Base-by-base conservation (phyloP, 2,888 invertebrate genomes). In the Eupelmus urozonus region DNA sequence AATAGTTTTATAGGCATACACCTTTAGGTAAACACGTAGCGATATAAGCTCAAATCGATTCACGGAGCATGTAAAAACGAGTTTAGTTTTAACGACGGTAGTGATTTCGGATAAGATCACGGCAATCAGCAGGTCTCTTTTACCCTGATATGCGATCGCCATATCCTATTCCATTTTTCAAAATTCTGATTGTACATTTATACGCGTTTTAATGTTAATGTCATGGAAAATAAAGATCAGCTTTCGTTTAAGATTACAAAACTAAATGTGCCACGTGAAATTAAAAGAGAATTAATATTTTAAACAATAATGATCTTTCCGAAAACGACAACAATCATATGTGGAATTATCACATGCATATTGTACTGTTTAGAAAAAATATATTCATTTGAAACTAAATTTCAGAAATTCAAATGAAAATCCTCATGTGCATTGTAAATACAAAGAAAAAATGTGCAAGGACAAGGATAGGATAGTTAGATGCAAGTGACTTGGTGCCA, bases 401-500 rank as follows among this genome's bases (percentile, higher is more conserved):
- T 49, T 49, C 11, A 65, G 3, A 18, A 3, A 29, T 29, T 65
- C 16, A 27, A 51, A 25, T 51, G 29, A 34, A 34, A 34, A 34
- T 34, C 27, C 51, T 25, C 13, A 27, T 51, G 51, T 7, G 25
- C n/a, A 11, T 29, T 18, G 23, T 42, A 29, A n/a, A 59, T 20
- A 57, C 16, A 18, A 18, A 51, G 3, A 59, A 18, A 51, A 9
- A 49, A 0, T 40, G 60, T 51, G 60, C 42, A 18, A 23, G 66
- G 20, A 25, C 3, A 11, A 13, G 53, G 42, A 55, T n/a, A 59
- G 51, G 65, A 70, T 51, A 9, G 13, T 29, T 23, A 59, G 29
- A 69, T 59, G 75, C 60, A 27, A 60, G 62, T 62, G 25, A 62
- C 18, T 65, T 23, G 9, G 49, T 66, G 75, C 65, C 18, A 62